Evolutionary conservation across 2,797 vertebrate genomes (phyloP).

Genomic region (Brotula barbata): DNA sequence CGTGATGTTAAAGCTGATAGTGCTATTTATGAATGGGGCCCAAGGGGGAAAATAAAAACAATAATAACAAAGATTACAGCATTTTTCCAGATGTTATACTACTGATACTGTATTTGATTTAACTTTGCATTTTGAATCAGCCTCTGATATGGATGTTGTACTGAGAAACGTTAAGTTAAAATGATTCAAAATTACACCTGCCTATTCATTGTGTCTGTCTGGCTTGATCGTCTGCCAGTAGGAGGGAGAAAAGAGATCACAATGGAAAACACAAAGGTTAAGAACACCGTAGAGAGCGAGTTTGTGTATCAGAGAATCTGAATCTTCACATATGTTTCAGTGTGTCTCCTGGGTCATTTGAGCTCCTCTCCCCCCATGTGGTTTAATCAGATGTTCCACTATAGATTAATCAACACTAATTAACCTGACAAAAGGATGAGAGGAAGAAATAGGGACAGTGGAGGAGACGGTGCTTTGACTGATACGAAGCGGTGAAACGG

Average conservation of each 20-base stretch:
- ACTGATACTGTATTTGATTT: no score
- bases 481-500: conserved; percentile 39
- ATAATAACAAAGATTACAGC: no score
- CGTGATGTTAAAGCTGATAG: no score
- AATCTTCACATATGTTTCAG: neutral
- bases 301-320: conserved; percentile 11
- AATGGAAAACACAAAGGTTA: neutral
- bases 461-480: conserved; percentile 28
- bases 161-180: no score
- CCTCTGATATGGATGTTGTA: neutral
- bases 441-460: conserved; percentile 8
- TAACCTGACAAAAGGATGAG: conserved; percentile 68
- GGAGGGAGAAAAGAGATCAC: conserved; percentile 9
- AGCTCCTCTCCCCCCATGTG: conserved; percentile 35
- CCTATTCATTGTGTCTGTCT: no score
- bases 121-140: no score
- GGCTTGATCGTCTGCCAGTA: neutral
- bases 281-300: neutral
- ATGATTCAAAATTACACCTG: no score
- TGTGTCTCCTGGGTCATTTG: conserved; percentile 27
- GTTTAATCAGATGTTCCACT: conserved; percentile 65
- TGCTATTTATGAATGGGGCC: no score
- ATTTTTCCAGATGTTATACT: no score
- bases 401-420: conserved; percentile 73
- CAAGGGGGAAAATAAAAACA: no score